Conservation (phyloP, 1,140 invertebrate species). For the Cotesia typhae region DNA sequence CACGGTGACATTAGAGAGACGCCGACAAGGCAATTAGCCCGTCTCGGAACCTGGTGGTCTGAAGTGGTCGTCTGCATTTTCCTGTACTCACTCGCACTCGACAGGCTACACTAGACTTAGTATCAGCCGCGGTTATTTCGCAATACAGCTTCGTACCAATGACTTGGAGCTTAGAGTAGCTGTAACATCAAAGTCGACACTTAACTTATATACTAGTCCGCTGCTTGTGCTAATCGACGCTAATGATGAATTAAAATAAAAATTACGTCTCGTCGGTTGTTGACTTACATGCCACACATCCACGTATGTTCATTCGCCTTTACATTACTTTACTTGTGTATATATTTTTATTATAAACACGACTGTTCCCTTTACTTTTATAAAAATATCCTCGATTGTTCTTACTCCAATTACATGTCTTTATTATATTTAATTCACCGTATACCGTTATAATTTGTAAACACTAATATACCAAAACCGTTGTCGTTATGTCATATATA, state of each 20-base stretch:
- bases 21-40: no score
- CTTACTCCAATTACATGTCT: constrained; percentile 20
- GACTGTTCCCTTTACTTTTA: neutral
- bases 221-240: constrained; percentile 32
- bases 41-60: no score
- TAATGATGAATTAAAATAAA: constrained; percentile 41
- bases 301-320: constrained; percentile 16
- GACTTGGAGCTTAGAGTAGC: neutral
- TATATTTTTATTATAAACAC: no score
- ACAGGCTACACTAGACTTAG: neutral
- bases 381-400: constrained; percentile 16
- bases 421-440: neutral
- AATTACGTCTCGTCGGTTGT: constrained; percentile 17
- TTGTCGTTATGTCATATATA: constrained; percentile 2
- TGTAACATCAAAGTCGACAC: constrained; percentile 24
- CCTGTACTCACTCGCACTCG: neutral
- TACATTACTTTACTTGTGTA: no score
- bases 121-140: no score
- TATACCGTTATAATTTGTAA: constrained; percentile 18
- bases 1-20: no score
- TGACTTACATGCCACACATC: constrained; percentile 16
- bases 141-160: neutral
- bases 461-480: neutral
- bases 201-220: constrained; percentile 14
- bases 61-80: neutral